Percentiles rank a stretch among this genome's conserved stretches.
Evolutionary conservation across 2,797 vertebrate genomes (phyloP).

Genomic region (Naso thynnoides): DNA sequence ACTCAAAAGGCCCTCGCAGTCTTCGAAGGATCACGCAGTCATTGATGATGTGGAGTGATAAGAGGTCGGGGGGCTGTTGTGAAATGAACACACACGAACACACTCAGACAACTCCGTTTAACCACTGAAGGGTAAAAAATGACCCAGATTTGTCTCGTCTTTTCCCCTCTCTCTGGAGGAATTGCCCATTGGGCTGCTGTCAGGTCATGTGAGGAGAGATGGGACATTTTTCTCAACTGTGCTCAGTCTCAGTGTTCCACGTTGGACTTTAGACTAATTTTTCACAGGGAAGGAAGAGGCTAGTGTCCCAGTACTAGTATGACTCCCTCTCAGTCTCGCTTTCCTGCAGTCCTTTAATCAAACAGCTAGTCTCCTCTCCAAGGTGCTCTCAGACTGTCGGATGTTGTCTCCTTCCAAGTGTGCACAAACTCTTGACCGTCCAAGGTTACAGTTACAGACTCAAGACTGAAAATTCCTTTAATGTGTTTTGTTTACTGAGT

Average conservation of each 20-base stretch:
- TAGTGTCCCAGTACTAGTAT: constrained; percentile 5
- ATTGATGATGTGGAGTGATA: constrained; percentile 46
- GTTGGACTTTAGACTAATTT: constrained; percentile 28
- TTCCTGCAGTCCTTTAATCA: neutral
- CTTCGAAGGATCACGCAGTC: constrained; percentile 23
- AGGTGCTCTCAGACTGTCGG: neutral
- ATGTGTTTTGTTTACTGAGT: constrained; percentile 53
- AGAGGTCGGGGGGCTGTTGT: constrained; percentile 34
- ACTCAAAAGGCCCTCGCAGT: constrained; percentile 6
- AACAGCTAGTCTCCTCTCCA: constrained; percentile 6
- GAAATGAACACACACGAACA: constrained; percentile 53
- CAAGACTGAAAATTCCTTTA: constrained; percentile 38
- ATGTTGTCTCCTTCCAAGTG: constrained; percentile 15
- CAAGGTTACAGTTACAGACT: constrained; percentile 22
- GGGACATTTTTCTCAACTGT: constrained; percentile 31
- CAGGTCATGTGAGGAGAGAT: constrained; percentile 69
- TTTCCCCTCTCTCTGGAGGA: constrained; percentile 37
- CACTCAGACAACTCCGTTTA: constrained; percentile 61
- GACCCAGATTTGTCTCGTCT: constrained; percentile 74
- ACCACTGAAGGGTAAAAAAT: constrained; percentile 77
- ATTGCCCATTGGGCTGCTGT: constrained; percentile 48
- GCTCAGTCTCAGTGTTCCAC: constrained; percentile 29
- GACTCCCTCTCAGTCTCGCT: constrained; percentile 7
- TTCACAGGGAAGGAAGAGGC: constrained; percentile 14
- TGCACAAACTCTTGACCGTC: constrained; percentile 17